Conservation (phyloP, 2,797 vertebrate genomes). For the Microhierax caerulescens region DNA sequence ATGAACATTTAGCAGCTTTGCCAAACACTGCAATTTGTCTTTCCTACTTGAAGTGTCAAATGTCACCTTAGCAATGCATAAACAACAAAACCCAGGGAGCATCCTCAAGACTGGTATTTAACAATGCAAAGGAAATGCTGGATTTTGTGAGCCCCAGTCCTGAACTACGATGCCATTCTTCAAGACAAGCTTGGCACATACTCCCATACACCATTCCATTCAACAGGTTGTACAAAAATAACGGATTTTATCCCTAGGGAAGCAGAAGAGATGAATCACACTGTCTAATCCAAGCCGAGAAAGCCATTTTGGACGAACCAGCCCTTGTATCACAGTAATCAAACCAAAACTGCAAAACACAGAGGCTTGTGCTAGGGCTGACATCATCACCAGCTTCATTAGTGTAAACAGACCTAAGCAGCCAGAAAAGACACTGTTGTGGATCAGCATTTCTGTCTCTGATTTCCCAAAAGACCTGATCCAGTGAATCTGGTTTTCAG, state of each 20-base stretch:
- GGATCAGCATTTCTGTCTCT: background rate
- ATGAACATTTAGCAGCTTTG: background rate
- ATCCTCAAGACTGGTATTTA: background rate
- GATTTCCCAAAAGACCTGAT: background rate
- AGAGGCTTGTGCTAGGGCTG: background rate
- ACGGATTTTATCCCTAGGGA: background rate
- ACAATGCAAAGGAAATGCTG: background rate
- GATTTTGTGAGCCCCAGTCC: background rate
- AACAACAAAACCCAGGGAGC: background rate
- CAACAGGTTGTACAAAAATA: background rate
- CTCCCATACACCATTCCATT: background rate
- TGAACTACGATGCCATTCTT: background rate
- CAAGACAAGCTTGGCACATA: background rate
- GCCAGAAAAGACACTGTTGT: background rate
- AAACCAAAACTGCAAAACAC: background rate
- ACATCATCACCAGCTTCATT: background rate
- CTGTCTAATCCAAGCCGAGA: background rate
- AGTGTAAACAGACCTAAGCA: background rate
- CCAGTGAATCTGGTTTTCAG: background rate
- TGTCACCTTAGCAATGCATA: background rate
- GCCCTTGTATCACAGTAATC: background rate
- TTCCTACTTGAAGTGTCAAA: background rate
- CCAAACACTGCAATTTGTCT: background rate
- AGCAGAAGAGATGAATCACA: background rate
- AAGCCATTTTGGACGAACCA: background rate